These are phyloP conservation scores for Caenorhabditis sp. DNA, from an alignment of 2,888 invertebrate genomes.

Conservation along the genomic window DNA sequence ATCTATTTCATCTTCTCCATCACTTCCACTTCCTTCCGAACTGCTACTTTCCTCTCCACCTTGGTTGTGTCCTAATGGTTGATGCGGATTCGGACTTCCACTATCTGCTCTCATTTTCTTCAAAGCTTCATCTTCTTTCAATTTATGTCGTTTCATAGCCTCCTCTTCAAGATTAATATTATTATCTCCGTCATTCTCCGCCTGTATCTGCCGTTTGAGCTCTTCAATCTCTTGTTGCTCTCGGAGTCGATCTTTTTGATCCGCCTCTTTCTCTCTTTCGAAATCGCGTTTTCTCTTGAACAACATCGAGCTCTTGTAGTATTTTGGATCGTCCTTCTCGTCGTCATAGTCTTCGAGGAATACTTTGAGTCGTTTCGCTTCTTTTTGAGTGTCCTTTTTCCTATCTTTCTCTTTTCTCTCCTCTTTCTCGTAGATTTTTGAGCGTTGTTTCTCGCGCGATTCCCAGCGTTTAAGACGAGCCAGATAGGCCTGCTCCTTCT, in stretches of 20 bases:
- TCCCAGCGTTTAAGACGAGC: constrained; percentile 79
- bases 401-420: constrained; percentile 73
- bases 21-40: constrained; percentile 27
- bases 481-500: constrained; percentile 62
- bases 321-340: constrained; percentile 94
- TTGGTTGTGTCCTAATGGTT: constrained; percentile 55
- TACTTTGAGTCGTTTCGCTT: constrained; percentile 91
- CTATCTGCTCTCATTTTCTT: constrained; percentile 53
- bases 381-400: constrained; percentile 74
- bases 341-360: constrained; percentile 99
- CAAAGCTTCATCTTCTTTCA: constrained; percentile 57
- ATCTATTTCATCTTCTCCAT: constrained; percentile 3
- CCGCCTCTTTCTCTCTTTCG: constrained; percentile 90
- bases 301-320: constrained; percentile 80
- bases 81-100: constrained; percentile 63
- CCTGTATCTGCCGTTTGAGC: constrained; percentile 75
- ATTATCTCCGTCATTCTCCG: constrained; percentile 27
- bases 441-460: constrained; percentile 83
- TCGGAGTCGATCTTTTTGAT: constrained; percentile 75
- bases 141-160: constrained; percentile 50
- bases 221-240: constrained; percentile 79
- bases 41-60: constrained; percentile 20
- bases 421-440: constrained; percentile 83
- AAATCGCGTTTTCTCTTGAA: constrained; percentile 78
- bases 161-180: constrained; percentile 61